phyloP scores from a whole-genome alignment of 2,888 invertebrate genomes.

The Trissoscelio sp. region DNA sequence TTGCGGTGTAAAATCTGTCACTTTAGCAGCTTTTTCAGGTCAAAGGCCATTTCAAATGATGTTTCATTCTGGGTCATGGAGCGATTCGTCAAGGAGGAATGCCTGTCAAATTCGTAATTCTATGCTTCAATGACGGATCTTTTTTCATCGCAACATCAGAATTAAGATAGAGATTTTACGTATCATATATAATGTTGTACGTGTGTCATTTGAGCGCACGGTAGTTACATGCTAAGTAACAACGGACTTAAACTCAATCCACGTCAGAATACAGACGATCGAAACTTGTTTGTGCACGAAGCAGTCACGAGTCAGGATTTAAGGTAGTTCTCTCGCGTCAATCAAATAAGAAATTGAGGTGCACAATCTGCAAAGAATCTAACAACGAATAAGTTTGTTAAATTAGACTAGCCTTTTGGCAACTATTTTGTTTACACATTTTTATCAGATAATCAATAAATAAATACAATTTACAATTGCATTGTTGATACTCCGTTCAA shows the following conservation, averaged over 20 bases:
- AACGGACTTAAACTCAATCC: slow-evolving; percentile 40
- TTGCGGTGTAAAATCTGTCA: slow-evolving; percentile 1
- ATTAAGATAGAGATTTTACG: neutral
- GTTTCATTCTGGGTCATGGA: slow-evolving; percentile 21
- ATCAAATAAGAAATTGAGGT: slow-evolving; percentile 46
- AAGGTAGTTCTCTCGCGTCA: slow-evolving; percentile 42
- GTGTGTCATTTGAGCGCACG: slow-evolving; percentile 21
- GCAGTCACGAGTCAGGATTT: slow-evolving; percentile 40
- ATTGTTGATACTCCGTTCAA: too few species aligned
- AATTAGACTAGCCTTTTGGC: neutral
- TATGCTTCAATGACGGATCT: slow-evolving; percentile 12
- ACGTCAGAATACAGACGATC: slow-evolving; percentile 46
- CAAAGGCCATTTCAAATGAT: slow-evolving; percentile 23
- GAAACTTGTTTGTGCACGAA: slow-evolving; percentile 56
- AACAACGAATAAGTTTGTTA: neutral
- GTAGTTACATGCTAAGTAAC: slow-evolving; percentile 55
- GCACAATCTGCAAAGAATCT: slow-evolving; percentile 10
- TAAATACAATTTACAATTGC: too few species aligned
- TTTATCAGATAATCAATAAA: too few species aligned
- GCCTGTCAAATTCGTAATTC: slow-evolving; percentile 22
- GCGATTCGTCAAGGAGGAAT: slow-evolving; percentile 9
- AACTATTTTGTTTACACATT: neutral
- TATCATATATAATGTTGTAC: slow-evolving; percentile 19
- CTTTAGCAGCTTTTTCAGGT: slow-evolving; percentile 26
- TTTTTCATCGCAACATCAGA: slow-evolving; percentile 8